These are phyloP conservation scores for Sebastes minor DNA, from an alignment of 2,797 vertebrate genomes.

Conservation along the genomic window DNA sequence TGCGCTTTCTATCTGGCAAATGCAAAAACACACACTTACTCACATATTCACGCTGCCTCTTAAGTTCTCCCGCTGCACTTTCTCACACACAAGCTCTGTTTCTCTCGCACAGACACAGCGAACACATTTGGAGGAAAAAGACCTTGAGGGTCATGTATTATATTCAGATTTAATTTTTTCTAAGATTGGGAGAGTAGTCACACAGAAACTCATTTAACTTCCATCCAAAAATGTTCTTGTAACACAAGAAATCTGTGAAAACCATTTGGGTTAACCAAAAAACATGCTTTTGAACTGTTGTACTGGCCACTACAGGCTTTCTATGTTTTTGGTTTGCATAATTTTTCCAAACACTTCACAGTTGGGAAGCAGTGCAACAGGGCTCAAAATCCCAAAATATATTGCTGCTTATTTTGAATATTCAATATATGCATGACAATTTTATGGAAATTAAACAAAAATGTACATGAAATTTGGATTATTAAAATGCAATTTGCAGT, in stretches of 20 bases:
- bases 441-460: no score
- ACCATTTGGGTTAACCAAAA: not conserved
- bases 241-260: not conserved
- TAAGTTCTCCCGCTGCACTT: constrained; percentile 1
- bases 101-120: not conserved
- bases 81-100: not conserved
- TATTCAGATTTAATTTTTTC: not conserved
- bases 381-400: not conserved
- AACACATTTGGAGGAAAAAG: not conserved
- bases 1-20: constrained; percentile 4
- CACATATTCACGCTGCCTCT: not conserved
- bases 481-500: not conserved
- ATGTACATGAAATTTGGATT: not conserved
- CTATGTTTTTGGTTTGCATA: not conserved
- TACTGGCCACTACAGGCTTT: not conserved
- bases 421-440: no score
- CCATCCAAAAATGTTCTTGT: not conserved
- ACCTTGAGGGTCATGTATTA: not conserved
- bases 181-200: not conserved
- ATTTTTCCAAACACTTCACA: not conserved
- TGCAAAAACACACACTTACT: constrained; percentile 5
- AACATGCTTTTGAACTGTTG: not conserved
- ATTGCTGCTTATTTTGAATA: no score
- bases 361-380: not conserved
- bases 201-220: not conserved